Conservation (phyloP, 2,888 invertebrate species). For the Pachymerium ferrugineum region DNA sequence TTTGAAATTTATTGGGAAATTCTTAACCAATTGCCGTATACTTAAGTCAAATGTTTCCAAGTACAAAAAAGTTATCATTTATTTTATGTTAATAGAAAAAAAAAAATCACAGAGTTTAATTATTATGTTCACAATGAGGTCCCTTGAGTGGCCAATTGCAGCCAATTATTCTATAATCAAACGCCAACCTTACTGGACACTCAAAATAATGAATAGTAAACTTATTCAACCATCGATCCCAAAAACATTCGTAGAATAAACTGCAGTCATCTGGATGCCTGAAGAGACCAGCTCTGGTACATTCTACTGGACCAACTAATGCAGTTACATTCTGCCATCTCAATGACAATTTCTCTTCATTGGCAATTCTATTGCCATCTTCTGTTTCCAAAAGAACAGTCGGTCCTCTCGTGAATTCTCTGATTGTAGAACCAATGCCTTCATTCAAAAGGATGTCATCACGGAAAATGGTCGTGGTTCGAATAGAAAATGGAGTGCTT, state of each 20-base stretch:
- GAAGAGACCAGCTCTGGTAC: constrained; percentile 55
- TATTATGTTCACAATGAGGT: constrained; percentile 56
- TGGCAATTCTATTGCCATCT: not conserved
- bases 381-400: not conserved
- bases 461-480: not conserved
- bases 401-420: not conserved
- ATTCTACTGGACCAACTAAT: constrained; percentile 50
- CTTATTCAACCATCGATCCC: constrained; percentile 69
- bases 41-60: too few relatives aligned
- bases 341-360: not conserved
- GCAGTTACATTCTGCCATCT: not conserved
- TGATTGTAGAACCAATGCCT: not conserved
- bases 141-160: constrained; percentile 79
- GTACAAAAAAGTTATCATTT: too few relatives aligned
- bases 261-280: constrained; percentile 70
- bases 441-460: not conserved
- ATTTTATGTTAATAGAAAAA: too few relatives aligned
- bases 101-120: too few relatives aligned
- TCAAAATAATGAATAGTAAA: constrained; percentile 71
- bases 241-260: constrained; percentile 74
- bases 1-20: too few relatives aligned
- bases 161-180: constrained; percentile 67
- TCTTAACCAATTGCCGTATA: too few relatives aligned
- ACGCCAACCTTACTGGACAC: constrained; percentile 71
- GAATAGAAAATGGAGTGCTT: not conserved